phyloP scores from a whole-genome alignment of 2,797 vertebrate species.

The Otus scops region DNA sequence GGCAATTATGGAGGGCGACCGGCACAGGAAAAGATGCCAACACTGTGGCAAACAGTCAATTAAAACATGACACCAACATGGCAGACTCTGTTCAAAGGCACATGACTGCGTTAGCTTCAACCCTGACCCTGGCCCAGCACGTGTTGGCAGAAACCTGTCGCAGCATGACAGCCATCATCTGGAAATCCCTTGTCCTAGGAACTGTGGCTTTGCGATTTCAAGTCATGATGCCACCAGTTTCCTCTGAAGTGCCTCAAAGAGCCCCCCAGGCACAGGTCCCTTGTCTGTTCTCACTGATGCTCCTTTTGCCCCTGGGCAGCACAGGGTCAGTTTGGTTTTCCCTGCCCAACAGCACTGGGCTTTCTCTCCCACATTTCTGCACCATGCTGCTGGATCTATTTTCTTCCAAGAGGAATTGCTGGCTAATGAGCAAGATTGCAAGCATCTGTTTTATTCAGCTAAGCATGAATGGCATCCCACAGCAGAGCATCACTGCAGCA shows the following conservation, averaged over 20 bases:
- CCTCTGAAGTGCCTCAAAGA: background rate
- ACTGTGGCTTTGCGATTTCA: background rate
- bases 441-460: background rate
- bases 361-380: background rate
- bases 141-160: background rate
- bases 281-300: rapidly evolving
- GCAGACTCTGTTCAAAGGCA: background rate
- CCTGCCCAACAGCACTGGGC: background rate
- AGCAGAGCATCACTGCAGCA: background rate
- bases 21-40: background rate
- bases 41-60: background rate
- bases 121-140: background rate
- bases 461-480: background rate
- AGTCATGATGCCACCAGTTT: background rate
- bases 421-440: background rate
- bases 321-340: background rate
- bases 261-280: background rate
- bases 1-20: background rate
- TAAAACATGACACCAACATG: background rate
- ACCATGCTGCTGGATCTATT: background rate
- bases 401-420: background rate
- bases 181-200: background rate
- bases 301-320: background rate
- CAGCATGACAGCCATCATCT: background rate
- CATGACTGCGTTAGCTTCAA: background rate